A percentile compares a stretch with the other conserved stretches of the same genome.
Evolutionary conservation across 2,113 vertebrate species (phyloP).

Genomic region (Erythrocebus patas): DNA sequence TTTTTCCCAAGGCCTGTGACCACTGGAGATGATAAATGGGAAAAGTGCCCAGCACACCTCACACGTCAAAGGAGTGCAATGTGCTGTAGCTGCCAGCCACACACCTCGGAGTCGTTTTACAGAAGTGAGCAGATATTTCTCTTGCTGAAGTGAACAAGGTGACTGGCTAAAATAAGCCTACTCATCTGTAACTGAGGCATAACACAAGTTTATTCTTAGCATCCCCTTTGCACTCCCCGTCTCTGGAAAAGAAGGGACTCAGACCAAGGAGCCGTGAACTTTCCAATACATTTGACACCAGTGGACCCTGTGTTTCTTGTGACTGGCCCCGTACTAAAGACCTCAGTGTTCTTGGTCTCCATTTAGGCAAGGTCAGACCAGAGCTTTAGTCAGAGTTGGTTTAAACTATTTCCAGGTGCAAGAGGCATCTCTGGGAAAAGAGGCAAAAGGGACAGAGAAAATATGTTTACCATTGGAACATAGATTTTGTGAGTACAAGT

Average conservation of each 20-base stretch:
- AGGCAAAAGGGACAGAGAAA: not conserved
- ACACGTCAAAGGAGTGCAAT: not conserved
- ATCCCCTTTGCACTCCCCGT: not conserved
- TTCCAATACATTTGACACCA: not conserved
- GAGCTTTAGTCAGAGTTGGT: not conserved
- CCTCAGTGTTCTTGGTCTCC: not conserved
- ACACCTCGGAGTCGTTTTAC: not conserved
- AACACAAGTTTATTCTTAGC: not conserved
- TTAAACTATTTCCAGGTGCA: not conserved
- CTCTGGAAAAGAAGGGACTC: not conserved
- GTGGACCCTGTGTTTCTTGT: not conserved
- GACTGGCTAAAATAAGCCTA: not conserved
- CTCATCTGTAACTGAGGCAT: not conserved
- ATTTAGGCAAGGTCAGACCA: not conserved
- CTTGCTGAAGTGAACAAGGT: not conserved
- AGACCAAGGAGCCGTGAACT: not conserved
- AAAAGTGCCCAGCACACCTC: not conserved
- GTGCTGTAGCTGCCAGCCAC: not conserved
- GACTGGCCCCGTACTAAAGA: not conserved
- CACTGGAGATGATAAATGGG: not conserved
- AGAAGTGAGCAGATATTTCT: not conserved
- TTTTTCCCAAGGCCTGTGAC: not conserved
- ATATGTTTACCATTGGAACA: not conserved
- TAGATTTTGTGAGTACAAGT: constrained; percentile 38
- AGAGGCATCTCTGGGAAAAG: not conserved